phyloP scores from a whole-genome alignment of 35 echinoderm and acorn worm genomes.

The Patiria miniata region DNA sequence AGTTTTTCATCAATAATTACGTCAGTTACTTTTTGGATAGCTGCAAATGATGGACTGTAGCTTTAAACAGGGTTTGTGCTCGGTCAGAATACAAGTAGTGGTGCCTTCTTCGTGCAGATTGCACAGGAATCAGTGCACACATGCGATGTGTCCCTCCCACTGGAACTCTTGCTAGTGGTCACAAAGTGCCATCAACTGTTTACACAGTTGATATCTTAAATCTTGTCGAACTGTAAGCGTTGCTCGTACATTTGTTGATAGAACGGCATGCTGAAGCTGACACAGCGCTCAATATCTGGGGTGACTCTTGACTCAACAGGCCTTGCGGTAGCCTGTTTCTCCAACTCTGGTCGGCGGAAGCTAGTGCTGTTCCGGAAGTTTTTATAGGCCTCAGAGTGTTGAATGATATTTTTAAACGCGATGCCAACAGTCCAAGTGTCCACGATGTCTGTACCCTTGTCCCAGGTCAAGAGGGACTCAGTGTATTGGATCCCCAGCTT shows the following conservation, averaged over 20 bases:
- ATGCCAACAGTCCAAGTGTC: background rate
- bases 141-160: no score
- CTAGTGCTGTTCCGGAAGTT: slow-evolving; percentile 13
- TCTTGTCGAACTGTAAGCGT: background rate
- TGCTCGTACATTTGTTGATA: slow-evolving; percentile 15
- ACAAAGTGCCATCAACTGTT: no score
- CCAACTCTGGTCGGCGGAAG: background rate
- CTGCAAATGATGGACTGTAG: no score
- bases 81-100: no score
- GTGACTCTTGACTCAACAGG: background rate
- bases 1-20: no score
- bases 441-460: background rate
- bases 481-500: slow-evolving; percentile 42
- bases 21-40: no score
- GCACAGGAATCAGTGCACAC: no score
- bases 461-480: slow-evolving; percentile 36
- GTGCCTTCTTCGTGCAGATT: no score
- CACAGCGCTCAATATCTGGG: background rate
- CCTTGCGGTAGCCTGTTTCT: background rate
- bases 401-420: background rate
- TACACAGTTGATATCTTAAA: background rate
- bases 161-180: no score
- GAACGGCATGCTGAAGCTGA: background rate
- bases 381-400: background rate
- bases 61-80: no score